phyloP scores from a whole-genome alignment of 2,113 vertebrate species.

The Neolamprologus sp. region DNA sequence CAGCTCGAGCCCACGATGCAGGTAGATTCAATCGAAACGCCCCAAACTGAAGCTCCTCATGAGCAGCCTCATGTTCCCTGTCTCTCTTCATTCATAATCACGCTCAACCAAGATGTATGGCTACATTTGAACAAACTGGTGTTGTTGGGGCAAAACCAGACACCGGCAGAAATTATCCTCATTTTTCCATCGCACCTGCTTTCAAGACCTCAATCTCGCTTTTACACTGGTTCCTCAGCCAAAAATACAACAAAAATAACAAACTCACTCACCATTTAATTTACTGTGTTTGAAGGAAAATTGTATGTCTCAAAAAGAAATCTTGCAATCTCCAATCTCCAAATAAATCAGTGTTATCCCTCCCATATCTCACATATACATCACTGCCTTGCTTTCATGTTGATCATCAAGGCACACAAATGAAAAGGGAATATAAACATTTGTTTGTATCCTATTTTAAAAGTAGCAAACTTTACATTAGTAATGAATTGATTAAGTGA shows the following conservation, averaged over 20 bases:
- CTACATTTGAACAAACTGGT: not conserved
- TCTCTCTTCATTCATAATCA: not conserved
- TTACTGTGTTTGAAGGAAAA: not conserved
- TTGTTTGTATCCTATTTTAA: not conserved
- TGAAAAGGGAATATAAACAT: not conserved
- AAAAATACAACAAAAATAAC: not conserved
- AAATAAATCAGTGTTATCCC: slow-evolving; percentile 20
- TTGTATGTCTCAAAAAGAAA: not conserved
- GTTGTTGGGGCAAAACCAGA: not conserved
- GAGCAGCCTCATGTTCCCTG: not conserved
- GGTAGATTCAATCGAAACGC: not conserved
- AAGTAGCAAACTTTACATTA: not conserved
- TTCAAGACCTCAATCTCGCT: not conserved
- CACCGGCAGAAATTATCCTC: not conserved
- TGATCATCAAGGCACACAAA: not conserved
- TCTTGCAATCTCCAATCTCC: not conserved
- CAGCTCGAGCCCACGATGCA: not conserved
- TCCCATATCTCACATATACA: not conserved
- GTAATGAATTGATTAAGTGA: not conserved
- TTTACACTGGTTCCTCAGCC: not conserved
- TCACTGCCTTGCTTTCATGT: not conserved
- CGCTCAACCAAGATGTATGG: not conserved
- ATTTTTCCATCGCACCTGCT: not conserved
- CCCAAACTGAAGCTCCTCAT: not conserved
- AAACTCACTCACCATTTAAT: not conserved